A percentile compares a stretch with the other conserved stretches of the same genome.
Conservation (phyloP, 1,140 invertebrate species). For the Drosophila asahinai region DNA sequence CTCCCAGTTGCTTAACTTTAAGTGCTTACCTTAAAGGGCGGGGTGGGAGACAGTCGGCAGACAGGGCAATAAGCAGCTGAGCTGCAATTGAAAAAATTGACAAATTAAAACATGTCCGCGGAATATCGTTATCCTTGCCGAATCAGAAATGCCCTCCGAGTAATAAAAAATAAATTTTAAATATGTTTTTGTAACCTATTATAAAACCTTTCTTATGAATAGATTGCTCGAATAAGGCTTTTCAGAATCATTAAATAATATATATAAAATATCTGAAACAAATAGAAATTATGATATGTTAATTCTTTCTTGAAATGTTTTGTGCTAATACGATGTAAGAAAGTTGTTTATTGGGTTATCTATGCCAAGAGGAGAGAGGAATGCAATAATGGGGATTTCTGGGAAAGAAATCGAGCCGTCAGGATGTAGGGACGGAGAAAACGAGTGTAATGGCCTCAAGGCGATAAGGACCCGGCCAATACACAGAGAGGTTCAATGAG, state of each 20-base stretch:
- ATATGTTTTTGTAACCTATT: too few species aligned
- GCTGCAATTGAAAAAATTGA: constrained; percentile 45
- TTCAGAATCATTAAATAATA: too few species aligned
- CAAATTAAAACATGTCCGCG: constrained; percentile 26
- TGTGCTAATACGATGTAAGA: neutral
- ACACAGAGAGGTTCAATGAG: constrained; percentile 51
- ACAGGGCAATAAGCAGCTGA: constrained; percentile 28
- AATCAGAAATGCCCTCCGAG: constrained; percentile 2
- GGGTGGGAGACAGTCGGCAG: constrained; percentile 1
- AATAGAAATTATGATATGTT: neutral
- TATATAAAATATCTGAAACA: too few species aligned
- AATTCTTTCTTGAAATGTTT: too few species aligned
- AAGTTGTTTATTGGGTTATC: constrained; percentile 8
- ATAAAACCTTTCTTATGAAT: too few species aligned
- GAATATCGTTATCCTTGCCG: neutral
- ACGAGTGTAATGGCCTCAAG: neutral
- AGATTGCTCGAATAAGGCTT: too few species aligned
- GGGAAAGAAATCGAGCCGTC: neutral
- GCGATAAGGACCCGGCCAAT: constrained; percentile 19
- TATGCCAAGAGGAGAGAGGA: neutral
- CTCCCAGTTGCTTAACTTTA: constrained; percentile 30
- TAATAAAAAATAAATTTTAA: too few species aligned
- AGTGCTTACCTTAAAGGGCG: constrained; percentile 35
- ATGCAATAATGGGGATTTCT: constrained; percentile 2
- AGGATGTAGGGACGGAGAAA: neutral